Percentiles rank a stretch among this genome's conserved stretches.
phyloP scores from a whole-genome alignment of 2,113 vertebrate species.

The Peromyscus californicus region DNA sequence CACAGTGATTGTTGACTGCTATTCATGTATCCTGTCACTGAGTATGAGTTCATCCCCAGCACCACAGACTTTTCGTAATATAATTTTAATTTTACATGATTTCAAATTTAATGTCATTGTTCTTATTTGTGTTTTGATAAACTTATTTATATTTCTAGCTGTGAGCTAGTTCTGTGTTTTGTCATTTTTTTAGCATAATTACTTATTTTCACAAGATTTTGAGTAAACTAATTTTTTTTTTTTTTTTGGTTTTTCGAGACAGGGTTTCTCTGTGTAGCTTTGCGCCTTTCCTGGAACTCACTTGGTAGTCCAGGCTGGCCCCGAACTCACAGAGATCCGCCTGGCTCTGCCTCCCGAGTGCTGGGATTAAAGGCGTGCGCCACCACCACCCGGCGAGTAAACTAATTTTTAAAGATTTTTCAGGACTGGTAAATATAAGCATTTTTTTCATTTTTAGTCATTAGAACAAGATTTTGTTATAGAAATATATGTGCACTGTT shows the following conservation, averaged over 20 bases:
- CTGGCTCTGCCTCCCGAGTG: too few relatives aligned
- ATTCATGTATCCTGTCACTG: not conserved
- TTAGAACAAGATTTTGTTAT: not conserved
- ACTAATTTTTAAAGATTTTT: slow-evolving; percentile 22
- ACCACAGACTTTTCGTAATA: not conserved
- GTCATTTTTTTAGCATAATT: not conserved
- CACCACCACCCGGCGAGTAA: too few relatives aligned
- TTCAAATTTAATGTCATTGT: slow-evolving; percentile 28
- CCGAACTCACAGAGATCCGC: too few relatives aligned
- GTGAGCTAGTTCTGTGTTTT: not conserved
- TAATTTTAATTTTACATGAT: not conserved
- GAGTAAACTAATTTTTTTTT: slow-evolving; percentile 41
- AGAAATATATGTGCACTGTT: not conserved
- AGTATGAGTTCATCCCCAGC: not conserved
- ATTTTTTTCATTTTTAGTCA: slow-evolving; percentile 32
- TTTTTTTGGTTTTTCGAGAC: too few relatives aligned
- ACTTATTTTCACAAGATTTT: slow-evolving; percentile 43
- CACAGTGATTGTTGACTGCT: not conserved
- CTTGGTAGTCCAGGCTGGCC: too few relatives aligned
- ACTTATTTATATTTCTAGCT: not conserved
- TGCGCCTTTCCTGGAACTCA: too few relatives aligned
- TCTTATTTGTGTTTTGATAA: slow-evolving; percentile 22
- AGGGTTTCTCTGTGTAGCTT: too few relatives aligned
- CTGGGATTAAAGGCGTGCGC: too few relatives aligned
- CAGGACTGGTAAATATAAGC: not conserved